phyloP scores from a whole-genome alignment of 1,140 invertebrate genomes.

The Carposina sasakii region DNA sequence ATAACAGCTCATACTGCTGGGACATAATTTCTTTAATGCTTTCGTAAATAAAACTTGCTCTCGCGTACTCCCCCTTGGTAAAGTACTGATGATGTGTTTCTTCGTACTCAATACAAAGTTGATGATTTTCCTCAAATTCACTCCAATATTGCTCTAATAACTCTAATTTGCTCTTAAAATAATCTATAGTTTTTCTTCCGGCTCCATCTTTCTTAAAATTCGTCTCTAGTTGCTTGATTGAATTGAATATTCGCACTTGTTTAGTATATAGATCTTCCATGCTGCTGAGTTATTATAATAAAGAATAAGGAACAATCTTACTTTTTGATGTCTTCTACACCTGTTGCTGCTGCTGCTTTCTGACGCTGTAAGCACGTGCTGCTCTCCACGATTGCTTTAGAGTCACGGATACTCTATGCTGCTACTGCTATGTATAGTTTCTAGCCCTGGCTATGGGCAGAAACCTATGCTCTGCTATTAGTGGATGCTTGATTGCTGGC shows the following conservation, averaged over 20 bases:
- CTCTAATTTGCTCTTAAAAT: constrained; percentile 13
- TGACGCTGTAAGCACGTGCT: too few relatives aligned
- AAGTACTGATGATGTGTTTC: constrained; percentile 8
- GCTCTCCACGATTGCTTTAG: too few relatives aligned
- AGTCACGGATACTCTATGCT: too few relatives aligned
- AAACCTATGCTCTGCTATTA: too few relatives aligned
- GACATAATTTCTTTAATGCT: constrained; percentile 4
- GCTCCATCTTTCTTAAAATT: constrained; percentile 23
- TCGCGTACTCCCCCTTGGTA: constrained; percentile 3
- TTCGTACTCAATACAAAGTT: neutral
- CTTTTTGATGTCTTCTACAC: too few relatives aligned
- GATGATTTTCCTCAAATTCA: constrained; percentile 8
- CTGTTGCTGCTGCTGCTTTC: too few relatives aligned
- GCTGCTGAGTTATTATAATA: too few relatives aligned
- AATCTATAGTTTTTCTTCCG: constrained; percentile 16
- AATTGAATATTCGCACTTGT: constrained; percentile 13
- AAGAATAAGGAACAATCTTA: too few relatives aligned
- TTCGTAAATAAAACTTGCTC: constrained; percentile 7
- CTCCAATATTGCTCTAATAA: constrained; percentile 11
- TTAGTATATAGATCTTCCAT: constrained; percentile 15
- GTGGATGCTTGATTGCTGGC: too few relatives aligned
- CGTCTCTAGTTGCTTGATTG: constrained; percentile 8
- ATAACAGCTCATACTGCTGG: too few relatives aligned
- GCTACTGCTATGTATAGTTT: too few relatives aligned
- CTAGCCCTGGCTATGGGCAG: too few relatives aligned